Evolutionary conservation across 2,797 vertebrate genomes (phyloP), one percentile per base, ranked within the genome.

Genomic region (Platalea minor): DNA sequence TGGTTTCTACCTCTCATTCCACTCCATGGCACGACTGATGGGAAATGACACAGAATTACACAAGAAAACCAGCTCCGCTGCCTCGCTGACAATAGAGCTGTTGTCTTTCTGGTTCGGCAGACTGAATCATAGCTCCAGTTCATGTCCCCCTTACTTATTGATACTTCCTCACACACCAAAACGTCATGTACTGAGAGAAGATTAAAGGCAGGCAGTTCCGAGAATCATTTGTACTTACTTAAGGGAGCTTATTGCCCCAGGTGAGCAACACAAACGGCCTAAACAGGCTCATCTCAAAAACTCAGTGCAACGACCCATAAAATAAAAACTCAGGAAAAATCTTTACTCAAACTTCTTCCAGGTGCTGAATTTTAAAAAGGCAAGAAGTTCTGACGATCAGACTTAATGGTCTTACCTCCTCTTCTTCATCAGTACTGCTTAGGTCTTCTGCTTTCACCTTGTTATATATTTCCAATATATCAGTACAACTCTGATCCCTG

Each of bases 401-500:
- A 35, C 31, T 74, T 23, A 37, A 65, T 2, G 3, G 26, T 74
- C 99, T 98, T 98, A 99, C 96, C 98, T 98, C 98, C 48, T 97
- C 97, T 23, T 98, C 99, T 88, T 98, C 99, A 95, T 97, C 99
- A 87, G 98, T 99, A 89, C 99, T 99, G 96, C 98, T 99, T 76
- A 98, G 80, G 75, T 98, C 98, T 98, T 99, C 99, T 41, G 97
- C 98, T 97, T 98, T 99, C 93, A 99, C 96, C 96, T 98, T 99
- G 95, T 98, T 98, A 88, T 99, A 99, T 74, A 99, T 98, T 92
- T 99, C 98, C 94, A 99, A 95, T 94, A 99, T 99, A 97, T 99
- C 99, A 50, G 97, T 98, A 96, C 99, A 99, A 96, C 98, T 99
- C 96, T 99, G 99, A 97, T 99, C 99, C 97, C 99, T 99, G 97